Evolutionary conservation across 2,888 invertebrate genomes (phyloP).

Genomic region (Tillus elongatus): DNA sequence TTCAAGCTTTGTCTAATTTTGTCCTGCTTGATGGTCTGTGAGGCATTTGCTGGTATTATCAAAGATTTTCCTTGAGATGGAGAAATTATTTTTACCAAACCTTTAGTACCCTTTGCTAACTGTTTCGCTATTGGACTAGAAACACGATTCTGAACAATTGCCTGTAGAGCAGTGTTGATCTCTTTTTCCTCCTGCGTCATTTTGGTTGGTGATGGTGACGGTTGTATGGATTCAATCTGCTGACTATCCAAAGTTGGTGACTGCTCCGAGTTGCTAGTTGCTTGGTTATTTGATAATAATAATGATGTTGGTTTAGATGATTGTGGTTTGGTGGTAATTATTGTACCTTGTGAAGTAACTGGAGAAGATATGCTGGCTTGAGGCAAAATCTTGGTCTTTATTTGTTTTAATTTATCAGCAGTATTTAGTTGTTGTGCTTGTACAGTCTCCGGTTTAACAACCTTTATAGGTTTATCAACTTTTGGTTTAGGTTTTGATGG

Average conservation of each 20-base stretch:
- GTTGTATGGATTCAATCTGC: slow-evolving; percentile 16
- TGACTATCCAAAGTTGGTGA: neutral
- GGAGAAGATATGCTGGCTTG: neutral
- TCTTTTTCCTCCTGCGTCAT: slow-evolving; percentile 29
- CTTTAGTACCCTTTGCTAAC: slow-evolving; percentile 26
- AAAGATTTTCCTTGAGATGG: slow-evolving; percentile 41
- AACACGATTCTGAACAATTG: slow-evolving; percentile 34
- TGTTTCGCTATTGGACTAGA: slow-evolving; percentile 33
- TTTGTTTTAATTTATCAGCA: slow-evolving; percentile 13
- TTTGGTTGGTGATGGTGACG: slow-evolving; percentile 9
- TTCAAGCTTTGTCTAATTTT: slow-evolving; percentile 18
- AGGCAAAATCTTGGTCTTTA: slow-evolving; percentile 9
- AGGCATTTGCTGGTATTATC: slow-evolving; percentile 42
- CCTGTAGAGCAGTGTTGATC: slow-evolving; percentile 38
- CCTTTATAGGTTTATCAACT: slow-evolving; percentile 42
- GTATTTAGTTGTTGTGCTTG: slow-evolving; percentile 16
- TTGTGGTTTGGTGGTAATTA: slow-evolving; percentile 9
- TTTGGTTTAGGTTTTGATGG: slow-evolving; percentile 42
- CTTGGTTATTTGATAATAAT: slow-evolving; percentile 16
- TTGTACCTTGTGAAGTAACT: no score
- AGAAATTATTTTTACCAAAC: slow-evolving; percentile 39
- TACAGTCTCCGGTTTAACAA: slow-evolving; percentile 19
- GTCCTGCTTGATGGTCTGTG: slow-evolving; percentile 32
- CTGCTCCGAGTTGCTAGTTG: slow-evolving; percentile 2
- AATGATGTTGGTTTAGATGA: slow-evolving; percentile 16